These are phyloP conservation scores for Picus viridis DNA, from an alignment of 2,797 vertebrate species.

Conservation along the genomic window DNA sequence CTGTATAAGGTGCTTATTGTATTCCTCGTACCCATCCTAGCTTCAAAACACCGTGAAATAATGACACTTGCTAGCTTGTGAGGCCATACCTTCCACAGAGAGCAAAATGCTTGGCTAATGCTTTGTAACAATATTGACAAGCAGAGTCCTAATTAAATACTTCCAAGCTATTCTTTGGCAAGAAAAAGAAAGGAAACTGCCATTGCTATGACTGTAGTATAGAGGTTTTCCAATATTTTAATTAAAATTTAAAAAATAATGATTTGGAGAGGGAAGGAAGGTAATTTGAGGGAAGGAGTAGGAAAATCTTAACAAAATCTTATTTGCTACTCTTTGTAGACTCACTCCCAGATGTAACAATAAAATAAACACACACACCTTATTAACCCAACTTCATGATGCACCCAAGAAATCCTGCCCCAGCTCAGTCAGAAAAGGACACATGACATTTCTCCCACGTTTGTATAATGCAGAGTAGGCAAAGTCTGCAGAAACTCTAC, in stretches of 20 bases:
- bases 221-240: background rate
- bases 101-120: background rate
- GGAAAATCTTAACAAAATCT: background rate
- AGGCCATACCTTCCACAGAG: background rate
- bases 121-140: background rate
- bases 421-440: background rate
- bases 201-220: background rate
- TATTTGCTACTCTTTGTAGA: background rate
- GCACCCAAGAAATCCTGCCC: background rate
- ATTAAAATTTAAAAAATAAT: background rate
- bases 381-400: background rate
- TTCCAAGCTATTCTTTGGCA: background rate
- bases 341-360: background rate
- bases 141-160: background rate
- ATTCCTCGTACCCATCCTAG: background rate
- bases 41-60: background rate
- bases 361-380: background rate
- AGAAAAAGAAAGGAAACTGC: background rate
- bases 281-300: background rate
- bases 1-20: background rate
- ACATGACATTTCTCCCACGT: background rate
- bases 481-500: background rate
- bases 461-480: background rate
- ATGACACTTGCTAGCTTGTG: background rate
- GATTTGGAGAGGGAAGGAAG: background rate